Evolutionary conservation across 2,797 vertebrate genomes (phyloP), one percentile per base, ranked within the genome.

Genomic region (Poecile montanus): DNA sequence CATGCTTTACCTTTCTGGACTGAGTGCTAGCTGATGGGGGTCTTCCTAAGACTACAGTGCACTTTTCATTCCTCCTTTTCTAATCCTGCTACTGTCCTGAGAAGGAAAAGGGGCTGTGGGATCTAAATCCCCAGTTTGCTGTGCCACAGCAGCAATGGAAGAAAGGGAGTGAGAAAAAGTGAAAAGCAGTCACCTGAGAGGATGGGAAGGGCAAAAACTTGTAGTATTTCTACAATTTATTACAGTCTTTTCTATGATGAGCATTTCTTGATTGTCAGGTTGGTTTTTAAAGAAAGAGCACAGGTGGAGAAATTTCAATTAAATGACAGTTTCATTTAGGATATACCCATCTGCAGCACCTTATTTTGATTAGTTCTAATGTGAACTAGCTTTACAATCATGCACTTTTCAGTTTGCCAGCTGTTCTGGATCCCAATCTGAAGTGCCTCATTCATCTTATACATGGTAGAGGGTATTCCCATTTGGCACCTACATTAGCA

Each of bases 331-430:
- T 90, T 88, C 80, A 63, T 74, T 86, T 67, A 91, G 80, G 42
- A 67, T 34, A 74, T 27, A 67, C 42, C 45, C 77, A 84, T 60
- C 66, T 85, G 50, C 57, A 91, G 54, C 61, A 93, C 50, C 90
- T 91, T 91, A 63, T 67, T 90, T 80, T 85, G 57, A 88, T 93
- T 73, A 95, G 61, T 71, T 88, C 72, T 88, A 86, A 91, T 15
- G n/a, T 27, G n/a, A 94, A 51, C 25, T 78, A 92, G 50, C 38
- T 78, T 90, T 90, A 93, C 53, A 79, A 76, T 66, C 68, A 73
- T 26, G 38, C 58, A 89, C 65, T 94, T 84, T n/a, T 78, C 66
- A 88, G 47, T 86, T 68, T 75, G 77, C 77, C 86, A 91, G 54
- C 73, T 93, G 77, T 88, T 95, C 72, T 78, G 77, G 66, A 81